These are phyloP conservation scores for Lonchura striata DNA, from an alignment of 2,113 vertebrate species.

Conservation along the genomic window DNA sequence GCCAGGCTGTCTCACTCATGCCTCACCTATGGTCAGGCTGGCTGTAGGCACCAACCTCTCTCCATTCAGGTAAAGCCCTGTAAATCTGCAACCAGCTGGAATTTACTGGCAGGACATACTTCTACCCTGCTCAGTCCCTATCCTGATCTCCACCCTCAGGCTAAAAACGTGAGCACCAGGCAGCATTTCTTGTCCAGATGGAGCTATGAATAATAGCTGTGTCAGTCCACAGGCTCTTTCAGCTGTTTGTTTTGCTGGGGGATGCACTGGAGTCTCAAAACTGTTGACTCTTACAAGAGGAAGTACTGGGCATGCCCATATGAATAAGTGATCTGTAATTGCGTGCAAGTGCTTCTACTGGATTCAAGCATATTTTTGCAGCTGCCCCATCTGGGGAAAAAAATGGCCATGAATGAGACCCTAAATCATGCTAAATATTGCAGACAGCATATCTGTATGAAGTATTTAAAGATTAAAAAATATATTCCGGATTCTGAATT, in stretches of 20 bases:
- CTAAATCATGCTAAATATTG: constrained; percentile 39
- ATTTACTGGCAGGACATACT: not conserved
- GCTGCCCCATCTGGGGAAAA: constrained; percentile 11
- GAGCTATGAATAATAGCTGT: not conserved
- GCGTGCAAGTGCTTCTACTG: not conserved
- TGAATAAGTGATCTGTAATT: constrained; percentile 10
- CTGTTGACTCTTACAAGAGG: not conserved
- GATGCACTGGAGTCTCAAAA: constrained; percentile 10
- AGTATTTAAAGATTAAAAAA: constrained; percentile 32
- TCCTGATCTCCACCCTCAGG: not conserved
- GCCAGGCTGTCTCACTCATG: not conserved
- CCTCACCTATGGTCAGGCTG: not conserved
- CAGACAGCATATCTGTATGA: not conserved
- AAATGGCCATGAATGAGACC: not conserved
- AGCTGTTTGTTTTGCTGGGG: not conserved
- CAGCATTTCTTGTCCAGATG: not conserved
- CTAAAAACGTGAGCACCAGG: not conserved
- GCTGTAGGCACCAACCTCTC: not conserved
- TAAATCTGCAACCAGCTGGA: not conserved
- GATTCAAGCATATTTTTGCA: constrained; percentile 26
- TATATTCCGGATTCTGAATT: not conserved
- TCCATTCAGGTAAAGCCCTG: not conserved
- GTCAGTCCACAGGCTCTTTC: not conserved
- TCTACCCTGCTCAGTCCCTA: not conserved
- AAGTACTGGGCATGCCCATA: not conserved